Evolutionary conservation across 2,888 invertebrate genomes (phyloP), one percentile per base, ranked within the genome.

Genomic region (Spodoptera exigua): DNA sequence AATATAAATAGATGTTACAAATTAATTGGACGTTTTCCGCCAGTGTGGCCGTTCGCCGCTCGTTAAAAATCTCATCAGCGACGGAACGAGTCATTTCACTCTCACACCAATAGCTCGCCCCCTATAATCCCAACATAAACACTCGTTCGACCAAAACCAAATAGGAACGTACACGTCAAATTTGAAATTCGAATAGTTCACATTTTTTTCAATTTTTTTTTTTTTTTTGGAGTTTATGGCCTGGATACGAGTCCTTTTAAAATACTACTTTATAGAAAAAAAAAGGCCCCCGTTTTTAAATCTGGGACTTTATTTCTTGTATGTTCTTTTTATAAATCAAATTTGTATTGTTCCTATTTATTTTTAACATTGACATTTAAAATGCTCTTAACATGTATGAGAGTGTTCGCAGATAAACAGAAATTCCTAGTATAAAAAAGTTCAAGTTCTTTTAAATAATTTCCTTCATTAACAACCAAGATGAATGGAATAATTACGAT

Each of bases 11-110:
- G 62, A 70, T 61, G 67, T 72, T 67, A 70, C 72, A 78, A 75
- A 81, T 81, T 78, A 79, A 80, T 77, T 77, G 77, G 73, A 79
- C 74, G 76, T 82, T 83, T 82, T 74, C 80, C 83, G 73, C 59
- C 62, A 62, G 62, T 70, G 74, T 64, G 67, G 63, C 52, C 70
- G 69, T 61, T 76, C 75, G 66, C 74, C 63, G 76, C 81, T 82
- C 81, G 84, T 86, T 87, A 86, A 84, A 82, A 83, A 84, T 74
- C 82, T 81, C 85, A 85, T 87, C 86, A 80, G 72, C 57, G 37
- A 48, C 37, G 60, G 61, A 73, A 73, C 75, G 72, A 75, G 69
- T 71, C 76, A 82, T 80, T 85, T 80, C 73, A 74, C 66, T 71
- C 68, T 70, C 70, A 59, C 68, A 57, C 69, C 62, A 27, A 70